Base-by-base conservation (phyloP, 2,797 vertebrate species). In the Pterois miles region DNA sequence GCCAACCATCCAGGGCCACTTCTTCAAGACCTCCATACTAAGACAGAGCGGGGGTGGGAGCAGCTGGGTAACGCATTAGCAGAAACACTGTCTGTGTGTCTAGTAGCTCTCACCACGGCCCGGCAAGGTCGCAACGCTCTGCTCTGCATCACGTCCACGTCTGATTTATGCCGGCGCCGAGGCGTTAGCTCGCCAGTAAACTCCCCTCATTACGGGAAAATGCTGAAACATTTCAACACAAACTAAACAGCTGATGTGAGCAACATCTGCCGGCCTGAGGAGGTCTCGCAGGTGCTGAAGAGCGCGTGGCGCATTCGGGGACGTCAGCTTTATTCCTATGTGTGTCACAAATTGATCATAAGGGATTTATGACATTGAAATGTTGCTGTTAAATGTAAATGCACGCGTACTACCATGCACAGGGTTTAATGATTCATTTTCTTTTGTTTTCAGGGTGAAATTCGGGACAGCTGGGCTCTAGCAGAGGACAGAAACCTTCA, bases 41-140 rank as follows among this genome's bases (percentile, higher is more conserved):
- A 76, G 25, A 54, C n/a, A n/a, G 46, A n/a, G 57, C 1, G 36
- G 40, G 23, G 65, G 14, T 12, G 56, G 78, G 50, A 57, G 57
- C 90, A 93, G 89, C 91, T 94, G 93, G 71, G 56, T 58, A 85
- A 89, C 14, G 18, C 85, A 92, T 93, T 86, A 90, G 62, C 64
- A 80, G 66, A 90, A 80, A 86, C 63, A 77, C 65, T 50, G 64
- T 71, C 71, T 82, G 76, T 25, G 54, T 52, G 77, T 85, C 60
- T 62, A 43, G 69, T 11, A 60, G 71, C 53, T 43, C 72, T 74
- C 46, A 0, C 34, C 18, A 1, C 78, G 59, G 60, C 74, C 58
- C 70, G 14, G 69, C 58, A 64, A 76, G 71, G 78, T 74, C 80
- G 71, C 43, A 52, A 31, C 13, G 1, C 67, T 82, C 73, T 56